Conservation (phyloP, 1,140 invertebrate species). For the Sinonovacula constricta region DNA sequence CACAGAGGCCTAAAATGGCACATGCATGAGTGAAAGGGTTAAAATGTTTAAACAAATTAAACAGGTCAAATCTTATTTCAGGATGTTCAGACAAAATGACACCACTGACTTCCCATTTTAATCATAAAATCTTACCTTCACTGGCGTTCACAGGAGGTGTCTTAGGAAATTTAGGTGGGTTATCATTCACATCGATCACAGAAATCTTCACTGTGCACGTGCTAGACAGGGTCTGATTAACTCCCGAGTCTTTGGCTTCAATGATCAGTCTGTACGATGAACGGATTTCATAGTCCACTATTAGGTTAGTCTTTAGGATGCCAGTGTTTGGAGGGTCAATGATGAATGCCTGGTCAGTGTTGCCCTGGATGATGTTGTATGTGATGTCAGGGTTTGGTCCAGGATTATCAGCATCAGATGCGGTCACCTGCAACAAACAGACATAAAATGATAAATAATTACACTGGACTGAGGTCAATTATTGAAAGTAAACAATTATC, state of each 20-base stretch:
- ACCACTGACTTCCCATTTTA: not conserved
- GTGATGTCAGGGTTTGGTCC: conserved; percentile 90
- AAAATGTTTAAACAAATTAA: too few species aligned
- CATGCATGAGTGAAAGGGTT: too few species aligned
- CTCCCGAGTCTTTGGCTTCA: conserved; percentile 69
- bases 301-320: conserved; percentile 95
- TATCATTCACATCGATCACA: conserved; percentile 87
- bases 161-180: conserved; percentile 82
- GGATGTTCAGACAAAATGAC: too few species aligned
- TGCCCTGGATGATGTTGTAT: conserved; percentile 97
- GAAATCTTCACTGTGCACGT: conserved; percentile 85
- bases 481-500: too few species aligned
- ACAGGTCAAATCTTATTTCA: too few species aligned
- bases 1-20: too few species aligned
- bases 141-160: conserved; percentile 74
- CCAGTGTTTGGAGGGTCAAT: conserved; percentile 95
- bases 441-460: too few species aligned
- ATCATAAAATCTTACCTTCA: conserved; percentile 78
- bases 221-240: conserved; percentile 59
- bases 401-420: conserved; percentile 89
- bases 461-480: too few species aligned
- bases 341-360: conserved; percentile 96
- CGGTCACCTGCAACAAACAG: conserved; percentile 83
- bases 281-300: conserved; percentile 95
- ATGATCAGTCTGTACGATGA: conserved; percentile 88